phyloP scores from a whole-genome alignment of 1,140 invertebrate species.

The Plutomurus gul region DNA sequence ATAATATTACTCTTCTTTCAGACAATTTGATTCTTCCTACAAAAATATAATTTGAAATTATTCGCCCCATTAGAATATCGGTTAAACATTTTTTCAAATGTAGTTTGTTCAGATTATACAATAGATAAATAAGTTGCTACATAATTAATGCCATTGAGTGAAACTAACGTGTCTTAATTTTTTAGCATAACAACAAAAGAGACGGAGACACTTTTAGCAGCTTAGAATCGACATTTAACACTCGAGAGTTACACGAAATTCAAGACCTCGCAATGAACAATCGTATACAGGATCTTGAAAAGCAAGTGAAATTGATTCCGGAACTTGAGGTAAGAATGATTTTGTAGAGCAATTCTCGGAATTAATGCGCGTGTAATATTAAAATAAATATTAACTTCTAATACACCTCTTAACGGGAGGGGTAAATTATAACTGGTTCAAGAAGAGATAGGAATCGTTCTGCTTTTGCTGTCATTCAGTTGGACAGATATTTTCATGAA shows the following conservation, averaged over 20 bases:
- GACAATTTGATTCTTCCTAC: too few species aligned
- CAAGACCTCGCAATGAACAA: slow-evolving; percentile 56
- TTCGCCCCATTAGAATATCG: too few species aligned
- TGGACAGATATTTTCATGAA: too few species aligned
- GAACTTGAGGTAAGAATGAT: slow-evolving; percentile 69
- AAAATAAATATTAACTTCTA: not conserved
- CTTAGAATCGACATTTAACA: not conserved
- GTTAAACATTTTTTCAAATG: too few species aligned
- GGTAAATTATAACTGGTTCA: too few species aligned
- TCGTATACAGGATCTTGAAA: slow-evolving; percentile 77
- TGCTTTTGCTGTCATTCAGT: too few species aligned
- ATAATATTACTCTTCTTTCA: too few species aligned
- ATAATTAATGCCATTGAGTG: not conserved
- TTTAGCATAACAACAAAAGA: not conserved
- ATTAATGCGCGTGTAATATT: not conserved
- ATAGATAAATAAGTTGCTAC: not conserved
- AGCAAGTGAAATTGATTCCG: slow-evolving; percentile 83
- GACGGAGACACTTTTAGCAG: not conserved
- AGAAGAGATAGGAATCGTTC: too few species aligned
- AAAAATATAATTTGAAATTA: too few species aligned
- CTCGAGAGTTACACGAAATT: not conserved
- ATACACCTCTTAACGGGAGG: too few species aligned
- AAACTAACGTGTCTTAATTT: not conserved
- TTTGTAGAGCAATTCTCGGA: not conserved
- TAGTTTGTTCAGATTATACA: too few species aligned